These are phyloP conservation scores for Xiphophorus maculatus DNA, from an alignment of 2,113 vertebrate species.

Conservation along the genomic window DNA sequence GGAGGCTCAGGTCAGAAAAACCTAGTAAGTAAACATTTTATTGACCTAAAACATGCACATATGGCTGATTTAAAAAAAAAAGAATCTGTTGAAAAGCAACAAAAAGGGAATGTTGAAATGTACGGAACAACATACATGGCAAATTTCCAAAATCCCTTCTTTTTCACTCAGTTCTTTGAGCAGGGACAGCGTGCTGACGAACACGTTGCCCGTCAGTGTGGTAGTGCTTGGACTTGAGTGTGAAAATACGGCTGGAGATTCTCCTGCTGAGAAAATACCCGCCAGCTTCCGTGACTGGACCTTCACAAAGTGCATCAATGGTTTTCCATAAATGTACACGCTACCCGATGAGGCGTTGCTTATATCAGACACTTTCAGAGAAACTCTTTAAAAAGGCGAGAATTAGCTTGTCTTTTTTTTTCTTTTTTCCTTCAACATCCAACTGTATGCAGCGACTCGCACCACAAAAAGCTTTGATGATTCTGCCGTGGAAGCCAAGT, in stretches of 20 bases:
- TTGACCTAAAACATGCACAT: slow-evolving; percentile 80
- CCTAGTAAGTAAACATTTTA: slow-evolving; percentile 77
- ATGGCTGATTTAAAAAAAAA: slow-evolving; percentile 59
- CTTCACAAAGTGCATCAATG: slow-evolving; percentile 70
- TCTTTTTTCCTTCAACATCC: slow-evolving; percentile 52
- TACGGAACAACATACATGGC: slow-evolving; percentile 58
- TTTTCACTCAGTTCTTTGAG: slow-evolving; percentile 35
- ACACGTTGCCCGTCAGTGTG: slow-evolving; percentile 17
- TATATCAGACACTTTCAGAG: slow-evolving; percentile 66
- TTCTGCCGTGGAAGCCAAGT: slow-evolving; percentile 40
- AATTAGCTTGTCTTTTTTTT: not conserved
- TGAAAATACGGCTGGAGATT: slow-evolving; percentile 29
- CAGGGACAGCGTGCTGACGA: slow-evolving; percentile 11
- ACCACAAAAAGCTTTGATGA: slow-evolving; percentile 29
- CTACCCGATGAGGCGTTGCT: slow-evolving; percentile 54
- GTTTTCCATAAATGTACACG: slow-evolving; percentile 31
- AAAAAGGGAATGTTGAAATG: slow-evolving; percentile 67
- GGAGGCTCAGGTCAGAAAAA: slow-evolving; percentile 53
- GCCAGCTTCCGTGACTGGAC: slow-evolving; percentile 42
- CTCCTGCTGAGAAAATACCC: slow-evolving; percentile 51
- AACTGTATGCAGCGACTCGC: slow-evolving; percentile 13
- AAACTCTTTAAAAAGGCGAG: slow-evolving; percentile 46
- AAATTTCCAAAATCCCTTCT: slow-evolving; percentile 64
- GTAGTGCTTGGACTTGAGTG: slow-evolving; percentile 60
- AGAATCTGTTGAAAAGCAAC: slow-evolving; percentile 54